Evolutionary conservation across 1,140 invertebrate genomes (phyloP).

Genomic region (Ips nitidus): DNA sequence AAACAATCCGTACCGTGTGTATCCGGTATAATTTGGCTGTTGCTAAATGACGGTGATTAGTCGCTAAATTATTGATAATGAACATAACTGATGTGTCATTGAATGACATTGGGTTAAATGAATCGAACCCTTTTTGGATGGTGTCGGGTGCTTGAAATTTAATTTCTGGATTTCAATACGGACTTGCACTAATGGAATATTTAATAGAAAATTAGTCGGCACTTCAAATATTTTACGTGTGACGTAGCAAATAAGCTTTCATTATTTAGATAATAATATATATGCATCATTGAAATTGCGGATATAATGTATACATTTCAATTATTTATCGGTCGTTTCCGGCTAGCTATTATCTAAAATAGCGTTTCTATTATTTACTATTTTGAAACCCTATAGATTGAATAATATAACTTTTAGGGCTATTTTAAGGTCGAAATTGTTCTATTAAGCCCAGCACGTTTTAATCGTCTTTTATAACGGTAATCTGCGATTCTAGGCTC

Average conservation of each 20-base stretch:
- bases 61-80: too few species aligned
- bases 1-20: too few species aligned
- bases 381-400: neutral
- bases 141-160: too few species aligned
- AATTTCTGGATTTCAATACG: neutral
- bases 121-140: too few species aligned
- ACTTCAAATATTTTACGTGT: neutral
- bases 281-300: slow-evolving; percentile 3
- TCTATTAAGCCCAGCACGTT: neutral
- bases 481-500: neutral
- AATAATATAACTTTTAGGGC: too few species aligned
- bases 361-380: neutral
- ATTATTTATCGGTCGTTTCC: neutral
- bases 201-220: neutral
- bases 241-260: slow-evolving; percentile 4
- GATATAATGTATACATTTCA: slow-evolving; percentile 2
- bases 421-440: too few species aligned
- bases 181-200: neutral
- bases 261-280: slow-evolving; percentile 6
- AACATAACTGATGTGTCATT: too few species aligned
- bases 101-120: too few species aligned
- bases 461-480: slow-evolving; percentile 10
- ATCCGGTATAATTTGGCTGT: too few species aligned
- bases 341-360: neutral
- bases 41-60: too few species aligned